phyloP scores from a whole-genome alignment of 2,888 invertebrate genomes.

The Choristoneura rosaceana region DNA sequence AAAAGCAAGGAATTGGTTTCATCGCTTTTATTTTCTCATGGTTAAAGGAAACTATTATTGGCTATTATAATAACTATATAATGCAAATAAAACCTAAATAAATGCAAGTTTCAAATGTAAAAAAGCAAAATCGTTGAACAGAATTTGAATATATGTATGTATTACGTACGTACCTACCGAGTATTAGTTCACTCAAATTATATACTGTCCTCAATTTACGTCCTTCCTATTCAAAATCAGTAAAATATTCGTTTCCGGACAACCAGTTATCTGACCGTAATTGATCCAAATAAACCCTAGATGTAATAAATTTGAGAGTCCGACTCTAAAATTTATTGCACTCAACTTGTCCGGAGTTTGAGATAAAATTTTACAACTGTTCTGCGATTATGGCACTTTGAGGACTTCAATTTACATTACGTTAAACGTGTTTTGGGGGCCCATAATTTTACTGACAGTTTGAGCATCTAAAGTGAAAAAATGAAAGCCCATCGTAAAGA shows the following conservation, averaged over 20 bases:
- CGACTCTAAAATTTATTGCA: conserved; percentile 46
- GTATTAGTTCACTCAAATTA: too few relatives aligned
- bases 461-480: not conserved
- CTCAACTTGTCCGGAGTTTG: conserved; percentile 42
- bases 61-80: too few relatives aligned
- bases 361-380: conserved; percentile 47
- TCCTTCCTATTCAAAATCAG: too few relatives aligned
- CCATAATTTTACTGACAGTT: conserved; percentile 6
- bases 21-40: too few relatives aligned
- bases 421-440: conserved; percentile 12
- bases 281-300: conserved; percentile 25
- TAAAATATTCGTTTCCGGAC: conserved; percentile 2
- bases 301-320: conserved; percentile 44
- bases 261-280: conserved; percentile 10
- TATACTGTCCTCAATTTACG: too few relatives aligned
- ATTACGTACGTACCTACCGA: too few relatives aligned
- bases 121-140: too few relatives aligned
- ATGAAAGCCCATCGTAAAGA: not conserved
- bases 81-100: too few relatives aligned
- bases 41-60: too few relatives aligned
- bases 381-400: conserved; percentile 40
- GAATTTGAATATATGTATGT: too few relatives aligned
- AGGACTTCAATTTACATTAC: conserved; percentile 37
- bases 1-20: too few relatives aligned
- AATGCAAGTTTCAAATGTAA: too few relatives aligned